phyloP scores from a whole-genome alignment of 35 echinoderm and acorn worm genomes.

The Heliocidaris erythrogramma region DNA sequence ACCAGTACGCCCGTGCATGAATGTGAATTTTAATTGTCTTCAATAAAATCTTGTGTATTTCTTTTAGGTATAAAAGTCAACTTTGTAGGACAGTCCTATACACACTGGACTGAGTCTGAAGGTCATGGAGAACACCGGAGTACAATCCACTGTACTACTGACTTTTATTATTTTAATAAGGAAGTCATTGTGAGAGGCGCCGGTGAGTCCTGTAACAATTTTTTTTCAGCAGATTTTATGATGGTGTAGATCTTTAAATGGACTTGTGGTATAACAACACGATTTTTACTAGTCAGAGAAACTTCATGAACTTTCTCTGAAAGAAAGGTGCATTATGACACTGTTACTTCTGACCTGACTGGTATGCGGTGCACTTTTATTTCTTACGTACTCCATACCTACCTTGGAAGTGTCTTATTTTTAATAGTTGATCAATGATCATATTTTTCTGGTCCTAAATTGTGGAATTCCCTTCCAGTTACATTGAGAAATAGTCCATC shows the following conservation, averaged over 20 bases:
- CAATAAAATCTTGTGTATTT: not conserved
- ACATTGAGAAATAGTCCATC: too few species aligned
- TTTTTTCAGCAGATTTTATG: too few species aligned
- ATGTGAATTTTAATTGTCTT: not conserved
- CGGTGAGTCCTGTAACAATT: not conserved
- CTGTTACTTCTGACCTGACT: not conserved
- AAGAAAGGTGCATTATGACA: not conserved
- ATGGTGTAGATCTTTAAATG: not conserved
- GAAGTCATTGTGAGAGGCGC: slow-evolving; percentile 15
- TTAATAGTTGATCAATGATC: too few species aligned
- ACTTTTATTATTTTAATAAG: slow-evolving; percentile 23
- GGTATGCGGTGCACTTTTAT: not conserved
- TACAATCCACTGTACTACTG: not conserved
- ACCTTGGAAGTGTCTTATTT: too few species aligned
- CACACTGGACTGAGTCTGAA: slow-evolving; percentile 24
- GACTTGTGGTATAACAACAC: not conserved
- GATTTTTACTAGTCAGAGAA: not conserved
- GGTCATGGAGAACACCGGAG: not conserved
- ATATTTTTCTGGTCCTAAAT: too few species aligned
- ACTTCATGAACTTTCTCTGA: not conserved
- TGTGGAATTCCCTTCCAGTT: too few species aligned
- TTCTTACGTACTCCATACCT: not conserved
- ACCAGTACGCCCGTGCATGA: too few species aligned
- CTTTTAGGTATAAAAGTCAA: not conserved
- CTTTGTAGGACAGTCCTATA: not conserved